Evolutionary conservation across 2,113 vertebrate genomes (phyloP).

Genomic region (Pomatorhinus ruficollis): DNA sequence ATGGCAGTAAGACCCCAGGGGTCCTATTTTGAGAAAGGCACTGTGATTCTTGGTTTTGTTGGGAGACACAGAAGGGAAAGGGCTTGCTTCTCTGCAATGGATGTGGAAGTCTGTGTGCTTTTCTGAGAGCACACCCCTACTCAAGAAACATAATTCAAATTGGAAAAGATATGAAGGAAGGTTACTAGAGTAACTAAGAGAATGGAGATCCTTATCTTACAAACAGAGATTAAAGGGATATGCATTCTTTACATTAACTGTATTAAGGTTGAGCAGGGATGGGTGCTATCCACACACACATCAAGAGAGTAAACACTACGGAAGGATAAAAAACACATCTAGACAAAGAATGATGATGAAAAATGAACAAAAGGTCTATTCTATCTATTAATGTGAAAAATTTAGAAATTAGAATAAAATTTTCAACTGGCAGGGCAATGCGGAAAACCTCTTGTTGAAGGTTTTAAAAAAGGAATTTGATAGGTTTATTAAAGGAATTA

Average conservation of each 20-base stretch:
- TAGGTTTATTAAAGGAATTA: not conserved
- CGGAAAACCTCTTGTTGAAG: fast-evolving
- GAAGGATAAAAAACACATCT: not conserved
- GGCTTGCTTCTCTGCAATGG: not conserved
- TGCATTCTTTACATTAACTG: not conserved
- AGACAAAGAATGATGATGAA: not conserved
- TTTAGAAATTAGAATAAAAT: not conserved
- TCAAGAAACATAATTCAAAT: not conserved
- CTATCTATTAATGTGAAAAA: not conserved
- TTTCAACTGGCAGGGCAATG: not conserved
- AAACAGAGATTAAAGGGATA: not conserved
- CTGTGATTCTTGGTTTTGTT: not conserved
- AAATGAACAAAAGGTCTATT: not conserved
- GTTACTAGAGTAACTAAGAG: not conserved
- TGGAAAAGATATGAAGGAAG: not conserved
- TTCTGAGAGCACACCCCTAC: not conserved
- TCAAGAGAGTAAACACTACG: not conserved
- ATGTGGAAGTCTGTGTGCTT: not conserved
- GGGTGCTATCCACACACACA: not conserved
- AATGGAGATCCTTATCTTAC: not conserved
- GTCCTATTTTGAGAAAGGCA: not conserved
- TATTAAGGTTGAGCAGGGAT: not conserved
- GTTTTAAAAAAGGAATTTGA: not conserved
- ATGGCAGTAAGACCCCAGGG: not conserved
- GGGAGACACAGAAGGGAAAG: not conserved